These are phyloP conservation scores for Choloepus didactylus DNA, from an alignment of 2,797 vertebrate genomes.

Conservation along the genomic window DNA sequence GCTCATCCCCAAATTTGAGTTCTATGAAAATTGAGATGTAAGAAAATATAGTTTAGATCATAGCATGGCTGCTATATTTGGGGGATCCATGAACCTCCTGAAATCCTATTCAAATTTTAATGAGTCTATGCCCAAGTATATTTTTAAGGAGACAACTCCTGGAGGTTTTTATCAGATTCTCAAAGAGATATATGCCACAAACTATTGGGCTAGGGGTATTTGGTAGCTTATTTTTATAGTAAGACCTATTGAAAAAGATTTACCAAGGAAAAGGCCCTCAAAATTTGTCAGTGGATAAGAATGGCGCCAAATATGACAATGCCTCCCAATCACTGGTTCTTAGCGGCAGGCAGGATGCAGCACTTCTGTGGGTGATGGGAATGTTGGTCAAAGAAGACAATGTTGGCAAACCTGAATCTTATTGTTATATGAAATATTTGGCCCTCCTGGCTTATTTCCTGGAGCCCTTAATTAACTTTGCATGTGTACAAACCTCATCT, in stretches of 20 bases:
- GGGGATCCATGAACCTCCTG: neutral
- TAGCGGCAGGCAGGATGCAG: neutral
- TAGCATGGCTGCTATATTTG: neutral
- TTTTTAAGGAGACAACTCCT: neutral
- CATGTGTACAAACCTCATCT: accelerated
- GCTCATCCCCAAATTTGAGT: neutral
- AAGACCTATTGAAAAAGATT: neutral
- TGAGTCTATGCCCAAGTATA: neutral
- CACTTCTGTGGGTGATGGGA: neutral
- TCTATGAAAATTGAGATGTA: neutral
- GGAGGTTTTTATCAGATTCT: neutral
- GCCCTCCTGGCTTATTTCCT: neutral
- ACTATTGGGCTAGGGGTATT: neutral
- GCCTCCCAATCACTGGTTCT: neutral
- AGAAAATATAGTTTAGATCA: neutral
- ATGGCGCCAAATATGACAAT: neutral
- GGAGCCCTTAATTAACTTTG: neutral
- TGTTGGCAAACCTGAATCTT: neutral
- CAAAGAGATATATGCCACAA: neutral
- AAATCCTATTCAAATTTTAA: neutral
- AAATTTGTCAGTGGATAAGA: neutral
- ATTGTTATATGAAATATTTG: neutral
- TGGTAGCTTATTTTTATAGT: neutral
- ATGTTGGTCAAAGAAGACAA: neutral
- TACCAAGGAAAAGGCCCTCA: neutral